Conservation (phyloP, 2,113 vertebrate species). For the Edolisoma coerulescens region DNA sequence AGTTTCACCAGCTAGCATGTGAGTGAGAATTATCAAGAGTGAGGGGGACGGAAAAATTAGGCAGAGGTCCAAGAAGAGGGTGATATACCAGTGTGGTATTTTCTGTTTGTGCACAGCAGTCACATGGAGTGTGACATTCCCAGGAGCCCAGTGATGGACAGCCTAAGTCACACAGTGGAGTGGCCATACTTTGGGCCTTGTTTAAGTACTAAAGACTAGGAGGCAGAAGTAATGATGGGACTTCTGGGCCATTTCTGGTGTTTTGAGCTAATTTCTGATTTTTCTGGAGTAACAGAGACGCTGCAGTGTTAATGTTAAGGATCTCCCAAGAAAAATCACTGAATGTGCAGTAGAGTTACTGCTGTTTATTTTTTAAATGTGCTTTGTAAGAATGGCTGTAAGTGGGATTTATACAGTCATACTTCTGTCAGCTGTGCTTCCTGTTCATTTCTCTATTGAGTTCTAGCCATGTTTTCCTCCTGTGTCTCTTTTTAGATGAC, state of each 20-base stretch:
- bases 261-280: not conserved
- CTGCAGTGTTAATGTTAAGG: not conserved
- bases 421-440: not conserved
- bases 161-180: not conserved
- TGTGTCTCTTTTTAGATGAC: not conserved
- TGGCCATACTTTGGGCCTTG: not conserved
- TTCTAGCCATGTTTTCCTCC: not conserved
- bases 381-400: not conserved
- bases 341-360: not conserved
- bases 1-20: not conserved
- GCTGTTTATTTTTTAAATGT: not conserved
- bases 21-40: constrained; percentile 12
- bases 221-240: not conserved
- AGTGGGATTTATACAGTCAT: not conserved
- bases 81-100: constrained; percentile 14
- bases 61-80: constrained; percentile 14
- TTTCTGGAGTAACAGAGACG: not conserved
- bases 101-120: not conserved
- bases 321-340: not conserved
- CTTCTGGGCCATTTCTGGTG: not conserved
- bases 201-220: not conserved
- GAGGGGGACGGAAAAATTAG: constrained; percentile 8
- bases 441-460: not conserved
- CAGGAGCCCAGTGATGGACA: not conserved
- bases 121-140: constrained; percentile 9